Evolutionary conservation across 2,797 vertebrate species (phyloP).

Genomic region (Microcaecilia unicolor): DNA sequence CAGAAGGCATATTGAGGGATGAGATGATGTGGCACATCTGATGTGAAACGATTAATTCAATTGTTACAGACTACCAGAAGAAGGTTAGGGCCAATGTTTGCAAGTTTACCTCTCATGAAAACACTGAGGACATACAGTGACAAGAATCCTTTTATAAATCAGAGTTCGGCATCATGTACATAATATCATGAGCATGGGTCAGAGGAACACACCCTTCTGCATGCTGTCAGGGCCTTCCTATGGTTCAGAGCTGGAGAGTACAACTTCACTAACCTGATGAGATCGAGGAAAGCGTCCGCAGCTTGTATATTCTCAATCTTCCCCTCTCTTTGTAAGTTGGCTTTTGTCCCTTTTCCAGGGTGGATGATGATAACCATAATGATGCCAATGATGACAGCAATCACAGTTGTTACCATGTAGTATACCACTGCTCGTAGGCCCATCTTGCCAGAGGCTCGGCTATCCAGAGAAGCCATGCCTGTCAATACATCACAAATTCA

Average conservation of each 20-base stretch:
- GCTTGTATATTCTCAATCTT: constrained; percentile 80
- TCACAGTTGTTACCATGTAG: constrained; percentile 89
- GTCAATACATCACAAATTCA: not conserved
- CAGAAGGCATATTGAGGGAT: no score
- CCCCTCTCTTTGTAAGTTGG: constrained; percentile 60
- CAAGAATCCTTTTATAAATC: no score
- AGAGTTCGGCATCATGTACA: no score
- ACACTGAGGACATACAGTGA: no score
- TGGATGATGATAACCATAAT: constrained; percentile 81
- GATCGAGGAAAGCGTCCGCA: constrained; percentile 87
- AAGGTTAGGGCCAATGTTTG: no score
- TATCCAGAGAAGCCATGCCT: constrained; percentile 93
- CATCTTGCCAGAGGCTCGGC: constrained; percentile 88
- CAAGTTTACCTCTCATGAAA: no score
- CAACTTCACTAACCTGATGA: constrained; percentile 65
- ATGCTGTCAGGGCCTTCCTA: no score
- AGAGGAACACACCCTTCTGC: not conserved
- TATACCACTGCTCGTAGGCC: constrained; percentile 79
- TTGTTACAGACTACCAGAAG: no score
- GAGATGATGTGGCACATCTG: no score
- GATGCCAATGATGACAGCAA: constrained; percentile 91
- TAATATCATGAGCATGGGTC: no score
- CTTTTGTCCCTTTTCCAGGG: constrained; percentile 82
- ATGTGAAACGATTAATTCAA: no score
- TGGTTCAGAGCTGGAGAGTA: no score